Evolutionary conservation across 2,113 vertebrate species (phyloP).

Genomic region (Crypturellus undulatus): DNA sequence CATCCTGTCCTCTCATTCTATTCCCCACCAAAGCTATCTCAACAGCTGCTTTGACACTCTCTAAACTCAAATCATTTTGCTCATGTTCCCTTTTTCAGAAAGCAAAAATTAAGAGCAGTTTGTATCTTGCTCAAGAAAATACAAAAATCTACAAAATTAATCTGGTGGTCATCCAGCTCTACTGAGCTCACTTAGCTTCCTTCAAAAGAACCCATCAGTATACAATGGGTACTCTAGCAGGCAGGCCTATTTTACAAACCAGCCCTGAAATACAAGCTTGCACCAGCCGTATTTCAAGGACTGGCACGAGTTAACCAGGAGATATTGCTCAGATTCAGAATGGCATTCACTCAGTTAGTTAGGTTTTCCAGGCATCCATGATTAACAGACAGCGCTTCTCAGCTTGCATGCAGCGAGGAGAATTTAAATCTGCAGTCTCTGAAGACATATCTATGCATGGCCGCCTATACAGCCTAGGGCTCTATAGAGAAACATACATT

Average conservation of each 20-base stretch:
- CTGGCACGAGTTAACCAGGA: not conserved
- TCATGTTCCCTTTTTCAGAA: not conserved
- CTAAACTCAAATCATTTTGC: not conserved
- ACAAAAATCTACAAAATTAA: not conserved
- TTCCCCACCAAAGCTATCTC: not conserved
- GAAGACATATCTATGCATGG: rapidly evolving
- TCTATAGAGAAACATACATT: not conserved
- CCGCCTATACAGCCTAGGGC: not conserved
- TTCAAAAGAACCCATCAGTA: not conserved
- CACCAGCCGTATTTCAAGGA: not conserved
- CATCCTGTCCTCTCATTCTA: not conserved
- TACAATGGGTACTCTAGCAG: not conserved
- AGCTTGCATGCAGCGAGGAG: rapidly evolving
- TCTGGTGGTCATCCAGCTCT: not conserved
- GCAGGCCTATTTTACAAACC: not conserved
- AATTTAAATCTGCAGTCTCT: not conserved
- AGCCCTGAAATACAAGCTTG: not conserved
- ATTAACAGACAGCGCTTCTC: not conserved
- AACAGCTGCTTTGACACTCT: not conserved
- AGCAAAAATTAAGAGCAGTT: conserved; percentile 12
- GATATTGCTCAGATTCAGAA: not conserved
- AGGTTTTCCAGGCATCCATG: not conserved
- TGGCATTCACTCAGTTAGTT: not conserved
- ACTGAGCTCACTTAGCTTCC: not conserved
- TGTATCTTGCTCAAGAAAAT: not conserved